Percentiles rank a stretch among this genome's conserved stretches.
Evolutionary conservation across 2,797 vertebrate genomes (phyloP).

Genomic region (Pangasius larnaudii): DNA sequence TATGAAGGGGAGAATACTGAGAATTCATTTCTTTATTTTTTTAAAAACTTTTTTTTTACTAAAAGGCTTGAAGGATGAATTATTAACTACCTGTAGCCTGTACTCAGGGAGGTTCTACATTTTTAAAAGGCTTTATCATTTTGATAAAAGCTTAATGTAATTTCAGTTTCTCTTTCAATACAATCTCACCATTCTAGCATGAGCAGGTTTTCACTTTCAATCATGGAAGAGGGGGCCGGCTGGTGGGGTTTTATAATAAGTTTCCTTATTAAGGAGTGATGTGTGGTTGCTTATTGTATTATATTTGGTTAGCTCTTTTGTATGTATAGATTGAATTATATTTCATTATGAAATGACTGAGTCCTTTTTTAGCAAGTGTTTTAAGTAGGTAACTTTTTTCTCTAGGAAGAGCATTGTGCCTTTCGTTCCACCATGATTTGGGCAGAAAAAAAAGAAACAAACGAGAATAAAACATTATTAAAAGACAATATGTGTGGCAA

Average conservation of each 20-base stretch:
- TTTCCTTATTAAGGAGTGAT: neutral
- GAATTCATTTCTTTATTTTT: neutral
- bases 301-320: neutral
- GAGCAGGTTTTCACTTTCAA: neutral
- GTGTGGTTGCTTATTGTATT: neutral
- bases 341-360: neutral
- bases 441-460: neutral
- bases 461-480: neutral
- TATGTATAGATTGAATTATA: neutral
- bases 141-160: neutral
- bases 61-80: constrained; percentile 26
- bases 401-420: neutral
- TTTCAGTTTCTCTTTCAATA: neutral
- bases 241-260: neutral
- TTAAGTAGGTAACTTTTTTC: neutral
- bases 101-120: neutral
- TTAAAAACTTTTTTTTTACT: neutral
- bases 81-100: neutral
- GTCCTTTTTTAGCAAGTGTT: neutral
- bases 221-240: neutral
- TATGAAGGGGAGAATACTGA: neutral
- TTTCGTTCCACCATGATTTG: neutral
- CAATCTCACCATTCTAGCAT: neutral
- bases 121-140: neutral
- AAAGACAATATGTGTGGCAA: neutral